These are phyloP conservation scores for Neosalanx taihuensis DNA, from an alignment of 2,797 vertebrate species.

Conservation along the genomic window DNA sequence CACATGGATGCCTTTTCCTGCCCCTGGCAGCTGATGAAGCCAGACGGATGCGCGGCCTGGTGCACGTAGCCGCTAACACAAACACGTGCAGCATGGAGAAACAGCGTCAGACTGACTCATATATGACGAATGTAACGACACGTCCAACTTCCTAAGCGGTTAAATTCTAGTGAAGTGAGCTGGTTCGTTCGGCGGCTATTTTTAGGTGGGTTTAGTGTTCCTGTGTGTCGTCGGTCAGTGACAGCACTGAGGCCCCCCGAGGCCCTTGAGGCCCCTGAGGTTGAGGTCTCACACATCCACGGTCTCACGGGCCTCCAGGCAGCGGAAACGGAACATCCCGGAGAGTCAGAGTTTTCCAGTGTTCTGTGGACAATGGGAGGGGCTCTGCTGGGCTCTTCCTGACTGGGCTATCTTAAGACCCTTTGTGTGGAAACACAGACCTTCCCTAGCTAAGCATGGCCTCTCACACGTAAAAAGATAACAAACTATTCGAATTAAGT, in stretches of 20 bases:
- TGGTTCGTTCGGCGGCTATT: neutral
- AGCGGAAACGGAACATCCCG: conserved; percentile 5
- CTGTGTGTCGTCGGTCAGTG: too few relatives aligned
- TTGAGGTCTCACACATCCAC: too few relatives aligned
- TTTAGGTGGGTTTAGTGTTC: neutral
- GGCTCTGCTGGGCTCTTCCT: neutral
- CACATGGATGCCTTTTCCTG: neutral
- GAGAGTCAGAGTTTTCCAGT: conserved; percentile 1
- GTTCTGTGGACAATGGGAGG: neutral
- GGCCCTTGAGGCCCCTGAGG: too few relatives aligned
- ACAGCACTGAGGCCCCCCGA: too few relatives aligned
- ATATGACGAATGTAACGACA: neutral
- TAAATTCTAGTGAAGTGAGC: neutral
- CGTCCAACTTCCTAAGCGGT: neutral
- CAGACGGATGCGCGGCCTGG: neutral
- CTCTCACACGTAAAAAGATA: neutral
- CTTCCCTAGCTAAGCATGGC: neutral
- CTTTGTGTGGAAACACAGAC: neutral
- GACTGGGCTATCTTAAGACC: neutral
- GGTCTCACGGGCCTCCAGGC: neutral
- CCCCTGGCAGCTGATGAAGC: neutral
- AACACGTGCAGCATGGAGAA: neutral
- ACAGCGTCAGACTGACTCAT: neutral
- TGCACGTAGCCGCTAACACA: neutral
- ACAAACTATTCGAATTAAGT: neutral